Base-by-base conservation (phyloP, 2,113 vertebrate species). In the Grallaria varia region DNA sequence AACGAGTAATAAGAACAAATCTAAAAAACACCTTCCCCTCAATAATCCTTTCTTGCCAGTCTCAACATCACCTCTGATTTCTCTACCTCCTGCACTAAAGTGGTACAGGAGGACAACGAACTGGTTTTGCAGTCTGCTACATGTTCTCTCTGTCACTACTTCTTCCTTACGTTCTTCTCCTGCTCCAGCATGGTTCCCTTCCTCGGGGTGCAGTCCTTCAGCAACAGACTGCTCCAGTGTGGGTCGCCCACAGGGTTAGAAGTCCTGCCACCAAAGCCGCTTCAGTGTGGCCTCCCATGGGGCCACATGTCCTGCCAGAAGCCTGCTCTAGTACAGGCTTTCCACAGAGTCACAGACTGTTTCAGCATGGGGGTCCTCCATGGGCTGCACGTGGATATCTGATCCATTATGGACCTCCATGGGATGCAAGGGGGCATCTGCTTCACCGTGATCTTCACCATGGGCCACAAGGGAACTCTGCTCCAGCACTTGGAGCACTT, bases 11-110 rank as follows among this genome's bases (percentile, higher is more conserved):
- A 62, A 53, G 23, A 71, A 72, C 14, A 79, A 56, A 39, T 33
- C 16, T 45, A 7, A 33, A 35, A 79, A 72, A 7, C 11, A 31
- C 6, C 6, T 50, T 60, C 14, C 3, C 4, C 5, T 17, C 21
- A 27, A 44, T 53, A 8, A 6, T 76, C 3, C 22, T 8, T 60
- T 85, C 14, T 64, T 83, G 20, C 19, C 6, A 17, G 33, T 10
- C 23, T 75, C 45, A 42, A 6, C 12, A 64, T 83, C 6, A 35
- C 5, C 17, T 21, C 4, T 1, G 3, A 3, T 30, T 69, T 91
- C 33, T 60, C 30, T 59, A 6, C 5, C 8, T 78, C 22, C 10
- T 78, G 13, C 19, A 39, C 2, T 12, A 0, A 0, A 28, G 22
- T 25, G 5, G 4, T 33, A 24, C 23, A 83, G 8, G 3, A 24